A percentile compares a stretch with the other conserved stretches of the same genome.
These are phyloP conservation scores for Peromyscus nudipes DNA, from an alignment of 2,797 vertebrate species.

Conservation along the genomic window DNA sequence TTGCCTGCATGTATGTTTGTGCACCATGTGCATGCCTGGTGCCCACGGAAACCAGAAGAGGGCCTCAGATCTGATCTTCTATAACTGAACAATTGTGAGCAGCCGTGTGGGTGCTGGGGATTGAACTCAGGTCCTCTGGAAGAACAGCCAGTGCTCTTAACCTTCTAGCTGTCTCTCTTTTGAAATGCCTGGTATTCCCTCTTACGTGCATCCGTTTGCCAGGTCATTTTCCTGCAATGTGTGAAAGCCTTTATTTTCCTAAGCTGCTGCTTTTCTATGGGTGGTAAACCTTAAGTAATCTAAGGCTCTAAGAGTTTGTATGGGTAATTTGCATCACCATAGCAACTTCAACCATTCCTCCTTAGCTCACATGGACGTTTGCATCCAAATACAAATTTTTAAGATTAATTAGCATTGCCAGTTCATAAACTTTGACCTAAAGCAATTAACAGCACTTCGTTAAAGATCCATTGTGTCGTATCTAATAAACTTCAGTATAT, in stretches of 20 bases:
- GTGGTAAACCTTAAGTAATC: constrained; percentile 58
- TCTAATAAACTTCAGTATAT: constrained; percentile 47
- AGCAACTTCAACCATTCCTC: neutral
- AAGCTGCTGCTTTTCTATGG: constrained; percentile 52
- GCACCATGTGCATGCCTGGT: neutral
- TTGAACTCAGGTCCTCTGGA: neutral
- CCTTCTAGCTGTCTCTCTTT: neutral
- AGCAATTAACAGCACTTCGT: constrained; percentile 40
- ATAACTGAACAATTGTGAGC: neutral
- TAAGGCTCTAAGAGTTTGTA: neutral
- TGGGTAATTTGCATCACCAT: constrained; percentile 19
- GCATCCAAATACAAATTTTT: constrained; percentile 45
- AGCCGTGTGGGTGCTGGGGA: neutral
- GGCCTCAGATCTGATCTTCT: neutral
- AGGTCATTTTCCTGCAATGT: constrained; percentile 29
- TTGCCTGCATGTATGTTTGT: neutral
- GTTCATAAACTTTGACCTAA: constrained; percentile 44
- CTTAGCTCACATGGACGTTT: constrained; percentile 52
- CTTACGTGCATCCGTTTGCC: neutral
- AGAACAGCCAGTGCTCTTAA: neutral
- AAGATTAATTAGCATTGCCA: constrained; percentile 7
- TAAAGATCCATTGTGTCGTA: constrained; percentile 54
- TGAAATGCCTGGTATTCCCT: constrained; percentile 22
- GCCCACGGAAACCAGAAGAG: neutral
- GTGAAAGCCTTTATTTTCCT: constrained; percentile 44